Conservation (phyloP, 2,113 vertebrate species). For the Polyodon spathula region DNA sequence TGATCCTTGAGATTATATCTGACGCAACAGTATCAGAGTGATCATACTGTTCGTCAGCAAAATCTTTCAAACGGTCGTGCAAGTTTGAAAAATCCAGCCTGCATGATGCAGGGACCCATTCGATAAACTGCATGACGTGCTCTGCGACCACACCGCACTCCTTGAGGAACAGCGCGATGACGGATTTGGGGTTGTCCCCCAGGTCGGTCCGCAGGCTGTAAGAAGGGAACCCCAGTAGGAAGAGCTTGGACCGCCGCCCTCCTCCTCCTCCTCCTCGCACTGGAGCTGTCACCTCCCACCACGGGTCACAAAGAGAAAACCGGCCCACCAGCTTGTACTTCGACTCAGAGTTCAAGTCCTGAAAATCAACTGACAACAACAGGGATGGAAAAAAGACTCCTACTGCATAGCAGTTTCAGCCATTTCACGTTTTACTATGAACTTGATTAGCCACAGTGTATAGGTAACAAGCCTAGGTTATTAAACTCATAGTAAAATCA, state of each 20-base stretch:
- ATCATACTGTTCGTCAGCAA: conserved; percentile 4
- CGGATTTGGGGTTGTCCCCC: conserved; percentile 26
- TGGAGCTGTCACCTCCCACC: conserved; percentile 56
- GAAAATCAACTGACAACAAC: conserved; percentile 51
- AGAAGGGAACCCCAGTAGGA: conserved; percentile 40
- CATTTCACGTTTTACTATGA: too few species aligned
- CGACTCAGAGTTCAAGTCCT: conserved; percentile 35
- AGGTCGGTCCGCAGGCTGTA: conserved; percentile 50
- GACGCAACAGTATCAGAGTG: background rate
- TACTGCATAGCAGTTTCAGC: too few species aligned
- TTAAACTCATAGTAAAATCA: too few species aligned
- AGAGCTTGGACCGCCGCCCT: conserved; percentile 20
- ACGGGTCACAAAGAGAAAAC: conserved; percentile 51
- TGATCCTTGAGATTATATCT: background rate
- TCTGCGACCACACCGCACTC: conserved; percentile 18
- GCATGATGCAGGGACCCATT: conserved; percentile 22
- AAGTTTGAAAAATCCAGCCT: conserved; percentile 17
- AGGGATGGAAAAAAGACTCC: too few species aligned
- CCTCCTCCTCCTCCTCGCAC: conserved; percentile 24
- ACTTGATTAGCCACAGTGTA: too few species aligned
- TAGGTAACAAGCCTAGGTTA: too few species aligned
- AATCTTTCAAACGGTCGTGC: conserved; percentile 20
- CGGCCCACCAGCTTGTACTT: conserved; percentile 41
- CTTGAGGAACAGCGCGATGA: conserved; percentile 54
- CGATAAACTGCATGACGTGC: conserved; percentile 30